A percentile compares a stretch with the other conserved stretches of the same genome.
phyloP scores from a whole-genome alignment of 2,113 vertebrate species.

The cattle (Bos taurus) region ARS-UCD2.0 NC_037347.1:70594001-70594500 shows the following conservation, averaged over 20 bases:
- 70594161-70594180: not conserved
- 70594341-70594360: rapidly evolving
- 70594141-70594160: no score
- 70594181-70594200: rapidly evolving
- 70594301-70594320: not conserved
- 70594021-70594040: not conserved
- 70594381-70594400: not conserved
- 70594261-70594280: rapidly evolving
- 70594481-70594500: not conserved
- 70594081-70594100: not conserved
- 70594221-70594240: no score
- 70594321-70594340: not conserved
- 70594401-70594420: not conserved
- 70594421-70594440: not conserved
- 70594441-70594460: not conserved
- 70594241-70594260: not conserved
- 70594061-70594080: rapidly evolving
- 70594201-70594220: not conserved
- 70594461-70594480: not conserved
- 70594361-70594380: rapidly evolving
- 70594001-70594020: not conserved
- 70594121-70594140: not conserved
- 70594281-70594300: rapidly evolving
- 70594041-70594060: not conserved
- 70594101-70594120: no score